Percentiles rank a stretch among this genome's conserved stretches.
These are phyloP conservation scores for Platysternon megacephalum DNA, from an alignment of 2,113 vertebrate species.

Conservation along the genomic window DNA sequence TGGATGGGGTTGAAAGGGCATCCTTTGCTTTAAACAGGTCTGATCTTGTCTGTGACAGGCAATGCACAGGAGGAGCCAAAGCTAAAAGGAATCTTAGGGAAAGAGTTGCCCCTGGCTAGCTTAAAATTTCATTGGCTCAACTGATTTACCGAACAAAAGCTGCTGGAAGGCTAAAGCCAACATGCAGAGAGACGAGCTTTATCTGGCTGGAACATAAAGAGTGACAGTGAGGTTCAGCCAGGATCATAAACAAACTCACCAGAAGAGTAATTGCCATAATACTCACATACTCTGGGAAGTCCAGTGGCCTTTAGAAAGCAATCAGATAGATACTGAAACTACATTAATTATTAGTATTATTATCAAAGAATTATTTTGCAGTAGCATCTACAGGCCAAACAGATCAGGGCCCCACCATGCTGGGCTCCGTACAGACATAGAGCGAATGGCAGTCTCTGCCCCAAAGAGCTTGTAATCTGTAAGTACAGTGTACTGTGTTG, in stretches of 20 bases:
- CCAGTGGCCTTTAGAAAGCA: neutral
- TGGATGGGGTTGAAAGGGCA: neutral
- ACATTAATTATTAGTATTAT: neutral
- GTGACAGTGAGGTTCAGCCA: neutral
- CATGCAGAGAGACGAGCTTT: neutral
- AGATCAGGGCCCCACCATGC: neutral
- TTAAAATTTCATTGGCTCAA: neutral
- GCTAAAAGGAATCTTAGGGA: neutral
- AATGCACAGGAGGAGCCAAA: neutral
- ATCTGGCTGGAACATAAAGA: fast-evolving
- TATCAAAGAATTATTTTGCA: neutral
- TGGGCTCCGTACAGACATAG: neutral
- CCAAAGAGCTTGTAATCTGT: neutral
- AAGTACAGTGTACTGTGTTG: neutral
- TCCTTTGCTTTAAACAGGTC: neutral
- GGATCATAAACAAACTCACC: neutral
- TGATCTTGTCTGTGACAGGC: neutral
- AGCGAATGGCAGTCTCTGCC: neutral
- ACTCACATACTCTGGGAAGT: neutral
- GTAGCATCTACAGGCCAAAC: neutral
- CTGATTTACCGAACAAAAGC: neutral
- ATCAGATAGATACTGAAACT: fast-evolving
- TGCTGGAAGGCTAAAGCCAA: neutral
- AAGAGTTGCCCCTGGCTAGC: neutral
- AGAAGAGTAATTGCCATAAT: neutral